Evolutionary conservation across 2,113 vertebrate species (phyloP), one percentile per base, ranked within the genome.

Genomic region (Empidonax alnorum): DNA sequence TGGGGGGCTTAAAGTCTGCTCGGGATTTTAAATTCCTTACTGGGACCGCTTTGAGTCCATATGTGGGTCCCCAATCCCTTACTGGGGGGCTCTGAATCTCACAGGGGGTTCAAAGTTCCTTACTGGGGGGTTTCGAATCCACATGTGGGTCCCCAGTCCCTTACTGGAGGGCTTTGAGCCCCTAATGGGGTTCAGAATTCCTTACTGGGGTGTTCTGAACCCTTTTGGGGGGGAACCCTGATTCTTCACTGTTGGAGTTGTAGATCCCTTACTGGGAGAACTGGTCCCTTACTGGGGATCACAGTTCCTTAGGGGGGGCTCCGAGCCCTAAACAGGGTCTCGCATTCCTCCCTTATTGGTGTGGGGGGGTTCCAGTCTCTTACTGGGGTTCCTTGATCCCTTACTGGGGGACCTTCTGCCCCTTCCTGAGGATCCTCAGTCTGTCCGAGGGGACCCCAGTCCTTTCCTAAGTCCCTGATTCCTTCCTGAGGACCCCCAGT

Each of bases 161-260:
- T 20, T 69, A 6, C 5, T 16, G 20, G 6, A 4, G 18, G 27
- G 18, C 14, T 50, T 6, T 35, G 21, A 58, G 33, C 14, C 33
- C 13, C 20, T 58, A 35, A 23, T 5, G 33, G 33, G 11, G 25
- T 3, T 15, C 23, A 8, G 2, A 14, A 1, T 2, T 21, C 24
- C 10, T 46, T 53, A 37, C 6, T 37, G 65, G 59, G 65, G 17
- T 6, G 7, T 20, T n/a, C 24, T 20, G 31, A 7, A 14, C 19
- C 71, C 12, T 35, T 47, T 7, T 20, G 7, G 9, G 18, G 18
- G 16, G 56, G n/a, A 14, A 28, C 14, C 21, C 33, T 58, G 21
- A 23, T 58, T 58, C 33, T 58, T 58, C 33, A 58, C 21, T 58
- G 33, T n/a, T 20, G 31, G 31, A 33, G 31, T 22, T 56, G 31